phyloP scores from a whole-genome alignment of 2,888 invertebrate genomes.

The Spicauda simplicius region DNA sequence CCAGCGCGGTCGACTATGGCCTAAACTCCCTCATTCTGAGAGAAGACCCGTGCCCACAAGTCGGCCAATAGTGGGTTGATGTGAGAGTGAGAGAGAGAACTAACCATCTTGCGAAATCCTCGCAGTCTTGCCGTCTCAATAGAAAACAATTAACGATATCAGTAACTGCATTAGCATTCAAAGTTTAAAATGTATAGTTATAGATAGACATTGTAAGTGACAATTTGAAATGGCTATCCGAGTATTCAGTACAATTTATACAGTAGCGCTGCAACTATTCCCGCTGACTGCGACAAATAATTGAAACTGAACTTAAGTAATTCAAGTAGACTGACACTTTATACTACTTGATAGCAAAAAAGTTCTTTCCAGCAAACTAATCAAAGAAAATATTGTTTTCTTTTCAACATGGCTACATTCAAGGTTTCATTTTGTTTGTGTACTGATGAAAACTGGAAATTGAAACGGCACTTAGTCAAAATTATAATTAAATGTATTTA shows the following conservation, averaged over 20 bases:
- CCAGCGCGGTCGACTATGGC: no score
- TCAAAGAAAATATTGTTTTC: not conserved
- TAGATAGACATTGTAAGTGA: not conserved
- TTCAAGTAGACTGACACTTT: constrained; percentile 1
- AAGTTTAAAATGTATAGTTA: not conserved
- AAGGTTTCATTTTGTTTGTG: not conserved
- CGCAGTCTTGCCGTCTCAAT: constrained; percentile 18
- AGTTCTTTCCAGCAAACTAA: not conserved
- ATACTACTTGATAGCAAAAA: not conserved
- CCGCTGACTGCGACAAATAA: not conserved
- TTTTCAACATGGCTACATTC: no score
- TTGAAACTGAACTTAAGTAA: not conserved
- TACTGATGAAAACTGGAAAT: not conserved
- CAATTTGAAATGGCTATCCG: not conserved
- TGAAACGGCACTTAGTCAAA: not conserved
- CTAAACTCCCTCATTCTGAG: no score
- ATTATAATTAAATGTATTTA: no score
- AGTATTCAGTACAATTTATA: not conserved
- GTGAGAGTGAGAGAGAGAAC: no score
- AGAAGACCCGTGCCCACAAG: no score
- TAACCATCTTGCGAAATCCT: constrained; percentile 5
- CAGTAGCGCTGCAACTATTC: not conserved
- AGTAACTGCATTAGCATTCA: not conserved
- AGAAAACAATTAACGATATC: not conserved
- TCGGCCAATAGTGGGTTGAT: no score